These are phyloP conservation scores for Bicyclus anynana DNA, from an alignment of 1,140 invertebrate genomes.

Conservation along the genomic window DNA sequence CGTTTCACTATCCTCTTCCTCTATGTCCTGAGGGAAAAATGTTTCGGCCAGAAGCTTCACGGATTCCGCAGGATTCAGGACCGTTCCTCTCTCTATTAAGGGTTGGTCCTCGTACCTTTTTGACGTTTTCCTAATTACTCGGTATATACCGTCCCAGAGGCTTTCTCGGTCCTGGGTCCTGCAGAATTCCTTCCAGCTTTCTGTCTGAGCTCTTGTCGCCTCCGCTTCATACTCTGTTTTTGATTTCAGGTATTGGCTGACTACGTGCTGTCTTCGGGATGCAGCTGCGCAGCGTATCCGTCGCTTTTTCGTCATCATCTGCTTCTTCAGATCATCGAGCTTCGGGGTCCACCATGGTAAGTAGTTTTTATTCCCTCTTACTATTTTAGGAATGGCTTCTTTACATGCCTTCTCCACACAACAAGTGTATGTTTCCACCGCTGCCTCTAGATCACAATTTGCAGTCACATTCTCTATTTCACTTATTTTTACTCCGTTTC, in stretches of 20 bases:
- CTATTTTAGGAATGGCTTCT: constrained; percentile 1
- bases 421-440: background rate
- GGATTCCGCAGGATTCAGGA: constrained; percentile 11
- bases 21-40: constrained; percentile 21
- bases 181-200: constrained; percentile 30
- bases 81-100: background rate
- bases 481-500: background rate
- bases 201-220: constrained; percentile 1
- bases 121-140: constrained; percentile 4
- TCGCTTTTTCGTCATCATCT: background rate
- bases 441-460: no score
- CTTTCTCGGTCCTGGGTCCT: constrained; percentile 23
- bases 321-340: background rate
- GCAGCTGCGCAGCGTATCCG: background rate
- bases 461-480: background rate
- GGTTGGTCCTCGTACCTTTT: constrained; percentile 18
- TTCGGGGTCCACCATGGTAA: constrained; percentile 6
- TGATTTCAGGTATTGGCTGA: constrained; percentile 8
- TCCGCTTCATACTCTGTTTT: background rate
- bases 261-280: constrained; percentile 2
- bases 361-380: background rate
- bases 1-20: background rate
- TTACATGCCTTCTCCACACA: constrained; percentile 8
- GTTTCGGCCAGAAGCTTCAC: constrained; percentile 20
- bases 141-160: constrained; percentile 19